Evolutionary conservation across 2,888 invertebrate genomes (phyloP).

Genomic region (Stegana nigrithorax): DNA sequence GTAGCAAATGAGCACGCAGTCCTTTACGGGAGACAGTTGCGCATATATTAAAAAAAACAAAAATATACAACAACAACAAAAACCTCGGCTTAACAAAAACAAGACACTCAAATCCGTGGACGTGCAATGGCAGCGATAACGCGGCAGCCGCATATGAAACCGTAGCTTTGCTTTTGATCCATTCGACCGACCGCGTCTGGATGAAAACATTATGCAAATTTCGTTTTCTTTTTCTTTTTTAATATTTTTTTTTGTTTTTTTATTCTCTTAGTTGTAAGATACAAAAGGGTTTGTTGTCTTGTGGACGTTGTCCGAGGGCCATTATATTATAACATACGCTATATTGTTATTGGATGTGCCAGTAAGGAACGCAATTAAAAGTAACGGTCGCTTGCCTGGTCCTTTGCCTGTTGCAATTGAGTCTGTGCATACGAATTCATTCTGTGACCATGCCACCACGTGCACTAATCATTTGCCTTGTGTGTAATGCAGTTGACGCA

Average conservation of each 20-base stretch:
- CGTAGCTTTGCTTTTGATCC: slow-evolving; percentile 33
- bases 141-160: slow-evolving; percentile 30
- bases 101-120: no score
- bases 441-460: no score
- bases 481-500: neutral
- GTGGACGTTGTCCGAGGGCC: slow-evolving; percentile 54
- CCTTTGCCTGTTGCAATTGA: no score
- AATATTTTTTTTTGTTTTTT: no score
- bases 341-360: slow-evolving; percentile 7
- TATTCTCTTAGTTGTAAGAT: neutral
- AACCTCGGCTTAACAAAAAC: no score
- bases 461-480: no score
- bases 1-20: slow-evolving; percentile 40
- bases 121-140: slow-evolving; percentile 14
- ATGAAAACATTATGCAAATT: slow-evolving; percentile 60
- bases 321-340: no score
- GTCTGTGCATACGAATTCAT: no score
- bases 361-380: neutral
- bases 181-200: slow-evolving; percentile 35
- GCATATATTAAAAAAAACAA: slow-evolving; percentile 16
- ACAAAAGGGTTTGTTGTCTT: slow-evolving; percentile 2
- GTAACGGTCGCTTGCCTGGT: slow-evolving; percentile 1
- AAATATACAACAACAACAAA: neutral
- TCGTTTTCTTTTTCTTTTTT: no score
- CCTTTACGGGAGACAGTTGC: slow-evolving; percentile 26